Conservation (phyloP, 2,113 vertebrate genomes). For the Tylochromis polylepis region DNA sequence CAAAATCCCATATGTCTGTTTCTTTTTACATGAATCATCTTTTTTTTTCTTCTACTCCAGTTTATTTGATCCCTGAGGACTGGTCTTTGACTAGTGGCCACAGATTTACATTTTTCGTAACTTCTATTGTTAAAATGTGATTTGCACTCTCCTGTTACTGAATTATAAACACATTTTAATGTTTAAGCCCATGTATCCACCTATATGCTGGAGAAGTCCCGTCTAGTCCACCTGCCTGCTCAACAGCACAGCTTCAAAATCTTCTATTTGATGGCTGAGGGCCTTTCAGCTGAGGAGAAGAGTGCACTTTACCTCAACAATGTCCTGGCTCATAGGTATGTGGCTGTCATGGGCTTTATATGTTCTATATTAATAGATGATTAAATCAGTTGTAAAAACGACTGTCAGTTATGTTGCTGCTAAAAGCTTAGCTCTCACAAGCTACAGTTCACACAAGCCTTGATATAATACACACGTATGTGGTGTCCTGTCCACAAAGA, state of each 20-base stretch:
- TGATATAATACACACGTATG: neutral
- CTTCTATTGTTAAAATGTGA: neutral
- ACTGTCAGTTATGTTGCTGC: neutral
- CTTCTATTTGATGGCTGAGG: slow-evolving; percentile 89
- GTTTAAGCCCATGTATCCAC: slow-evolving; percentile 66
- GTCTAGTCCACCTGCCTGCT: slow-evolving; percentile 73
- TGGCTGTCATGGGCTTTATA: neutral
- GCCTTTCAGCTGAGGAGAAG: slow-evolving; percentile 85
- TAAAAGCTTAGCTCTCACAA: neutral
- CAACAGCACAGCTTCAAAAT: slow-evolving; percentile 87
- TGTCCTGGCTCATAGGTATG: slow-evolving; percentile 64
- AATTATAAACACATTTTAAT: neutral
- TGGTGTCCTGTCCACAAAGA: neutral
- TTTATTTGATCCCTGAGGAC: neutral
- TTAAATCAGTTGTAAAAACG: neutral
- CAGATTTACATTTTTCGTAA: neutral
- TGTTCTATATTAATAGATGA: neutral
- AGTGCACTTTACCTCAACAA: slow-evolving; percentile 79
- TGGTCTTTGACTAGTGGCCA: neutral
- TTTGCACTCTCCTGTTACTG: neutral
- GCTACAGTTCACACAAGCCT: neutral
- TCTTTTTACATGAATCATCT: neutral
- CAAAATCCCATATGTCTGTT: neutral
- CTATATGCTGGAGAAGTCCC: slow-evolving; percentile 91
- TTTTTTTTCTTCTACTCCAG: neutral